A percentile compares a stretch with the other conserved stretches of the same genome.
These are phyloP conservation scores for Symphodus melops DNA, from an alignment of 2,113 vertebrate genomes.

Conservation along the genomic window DNA sequence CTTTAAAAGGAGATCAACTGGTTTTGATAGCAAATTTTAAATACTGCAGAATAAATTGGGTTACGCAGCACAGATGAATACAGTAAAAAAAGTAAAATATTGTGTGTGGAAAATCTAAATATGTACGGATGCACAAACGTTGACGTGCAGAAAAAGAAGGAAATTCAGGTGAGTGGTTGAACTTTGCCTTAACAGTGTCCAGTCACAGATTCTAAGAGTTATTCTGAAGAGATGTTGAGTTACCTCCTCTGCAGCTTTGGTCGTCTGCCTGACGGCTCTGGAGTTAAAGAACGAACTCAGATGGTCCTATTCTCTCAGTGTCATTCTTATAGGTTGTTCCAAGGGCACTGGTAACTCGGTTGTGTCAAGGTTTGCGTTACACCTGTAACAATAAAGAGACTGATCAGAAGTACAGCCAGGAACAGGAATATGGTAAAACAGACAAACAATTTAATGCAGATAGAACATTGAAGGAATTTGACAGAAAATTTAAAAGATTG, in stretches of 20 bases:
- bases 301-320: conserved; percentile 37
- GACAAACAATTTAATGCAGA: no score
- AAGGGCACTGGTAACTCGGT: conserved; percentile 47
- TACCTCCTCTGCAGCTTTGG: conserved; percentile 77
- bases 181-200: no score
- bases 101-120: no score
- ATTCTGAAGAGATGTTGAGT: neutral
- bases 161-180: neutral
- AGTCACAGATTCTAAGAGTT: neutral
- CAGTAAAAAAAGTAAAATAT: no score
- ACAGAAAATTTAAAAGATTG: neutral
- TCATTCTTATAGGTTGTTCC: conserved; percentile 62
- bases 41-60: no score
- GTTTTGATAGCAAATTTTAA: no score
- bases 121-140: no score
- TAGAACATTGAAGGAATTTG: no score
- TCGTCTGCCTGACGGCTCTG: conserved; percentile 47
- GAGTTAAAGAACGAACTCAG: conserved; percentile 28
- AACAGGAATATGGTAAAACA: neutral
- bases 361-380: conserved; percentile 42
- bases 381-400: conserved; percentile 56
- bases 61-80: neutral
- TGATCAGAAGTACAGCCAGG: neutral
- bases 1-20: no score
- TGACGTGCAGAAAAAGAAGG: no score